phyloP scores from a whole-genome alignment of 2,113 vertebrate genomes.

The Scomber scombrus region DNA sequence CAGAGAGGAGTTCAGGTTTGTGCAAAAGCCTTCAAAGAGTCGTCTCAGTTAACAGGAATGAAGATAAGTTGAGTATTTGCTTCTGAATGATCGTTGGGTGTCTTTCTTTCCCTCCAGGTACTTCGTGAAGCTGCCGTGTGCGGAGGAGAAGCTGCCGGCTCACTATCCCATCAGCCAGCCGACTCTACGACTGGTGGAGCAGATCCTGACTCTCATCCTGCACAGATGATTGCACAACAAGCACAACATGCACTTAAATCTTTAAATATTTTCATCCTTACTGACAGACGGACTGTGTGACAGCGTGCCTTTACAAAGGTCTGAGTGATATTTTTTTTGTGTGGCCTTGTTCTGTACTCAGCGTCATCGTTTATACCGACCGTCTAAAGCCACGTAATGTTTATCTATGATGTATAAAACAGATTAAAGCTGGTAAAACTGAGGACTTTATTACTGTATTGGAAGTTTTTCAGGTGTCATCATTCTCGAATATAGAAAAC shows the following conservation, averaged over 20 bases:
- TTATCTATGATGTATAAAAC: too few species aligned
- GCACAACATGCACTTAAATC: background rate
- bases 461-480: background rate
- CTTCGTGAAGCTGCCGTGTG: constrained; percentile 76
- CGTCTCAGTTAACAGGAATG: too few species aligned
- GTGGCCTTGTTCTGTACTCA: too few species aligned
- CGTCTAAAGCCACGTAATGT: background rate
- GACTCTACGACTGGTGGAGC: constrained; percentile 72
- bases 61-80: background rate
- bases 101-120: constrained; percentile 75
- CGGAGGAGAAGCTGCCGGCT: constrained; percentile 78
- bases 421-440: too few species aligned
- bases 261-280: background rate
- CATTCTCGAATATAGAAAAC: background rate
- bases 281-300: background rate
- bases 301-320: constrained; percentile 35
- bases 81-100: background rate
- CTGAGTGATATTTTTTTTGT: background rate
- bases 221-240: constrained; percentile 45
- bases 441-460: too few species aligned
- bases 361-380: background rate
- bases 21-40: background rate
- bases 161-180: constrained; percentile 82
- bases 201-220: constrained; percentile 76
- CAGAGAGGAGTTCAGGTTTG: constrained; percentile 87